A percentile compares a stretch with the other conserved stretches of the same genome.
These are phyloP conservation scores for Rhinoderma darwinii DNA, from an alignment of 2,113 vertebrate species.

Conservation along the genomic window DNA sequence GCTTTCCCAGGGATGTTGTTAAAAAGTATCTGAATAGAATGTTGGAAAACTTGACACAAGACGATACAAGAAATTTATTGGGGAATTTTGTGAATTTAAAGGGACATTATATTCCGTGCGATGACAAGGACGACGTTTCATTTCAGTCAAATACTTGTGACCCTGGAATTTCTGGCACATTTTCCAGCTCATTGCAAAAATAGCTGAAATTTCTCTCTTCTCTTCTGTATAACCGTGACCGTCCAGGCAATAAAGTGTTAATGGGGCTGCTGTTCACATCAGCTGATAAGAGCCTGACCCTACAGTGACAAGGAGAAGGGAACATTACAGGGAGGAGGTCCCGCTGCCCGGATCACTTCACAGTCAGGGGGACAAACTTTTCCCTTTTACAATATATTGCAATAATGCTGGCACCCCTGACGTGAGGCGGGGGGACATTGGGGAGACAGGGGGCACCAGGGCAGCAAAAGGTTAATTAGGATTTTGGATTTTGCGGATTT, in stretches of 20 bases:
- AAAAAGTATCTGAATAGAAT: too few species aligned
- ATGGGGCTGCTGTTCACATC: slow-evolving; percentile 66
- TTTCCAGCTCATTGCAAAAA: neutral
- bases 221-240: neutral
- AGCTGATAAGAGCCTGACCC: slow-evolving; percentile 75
- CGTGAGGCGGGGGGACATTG: neutral
- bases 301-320: slow-evolving; percentile 48
- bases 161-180: neutral
- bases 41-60: neutral
- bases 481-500: neutral
- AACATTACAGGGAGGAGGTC: slow-evolving; percentile 57
- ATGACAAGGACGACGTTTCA: too few species aligned
- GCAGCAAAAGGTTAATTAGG: neutral
- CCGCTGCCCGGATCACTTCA: neutral
- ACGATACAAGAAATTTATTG: too few species aligned
- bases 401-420: neutral
- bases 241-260: slow-evolving; percentile 63
- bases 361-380: neutral
- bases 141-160: neutral
- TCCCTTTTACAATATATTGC: neutral
- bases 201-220: neutral
- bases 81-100: too few species aligned
- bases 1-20: too few species aligned
- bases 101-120: too few species aligned
- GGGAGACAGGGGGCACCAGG: neutral